Percentiles rank a stretch among this genome's conserved stretches.
Evolutionary conservation across 2,113 vertebrate species (phyloP).

Genomic region (Seriola rivoliana): DNA sequence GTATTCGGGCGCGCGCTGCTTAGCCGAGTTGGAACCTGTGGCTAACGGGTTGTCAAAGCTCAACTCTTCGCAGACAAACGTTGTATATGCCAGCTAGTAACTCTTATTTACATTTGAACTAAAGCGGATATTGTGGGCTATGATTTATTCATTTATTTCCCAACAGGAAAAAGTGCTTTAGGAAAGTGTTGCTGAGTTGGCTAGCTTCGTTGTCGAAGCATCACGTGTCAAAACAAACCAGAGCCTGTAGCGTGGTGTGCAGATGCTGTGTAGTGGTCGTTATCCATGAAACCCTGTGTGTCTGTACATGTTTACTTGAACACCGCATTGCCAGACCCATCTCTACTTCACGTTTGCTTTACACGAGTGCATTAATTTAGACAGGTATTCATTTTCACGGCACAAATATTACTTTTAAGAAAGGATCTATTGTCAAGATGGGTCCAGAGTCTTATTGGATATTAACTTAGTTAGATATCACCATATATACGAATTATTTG

Average conservation of each 20-base stretch:
- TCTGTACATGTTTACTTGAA: background rate
- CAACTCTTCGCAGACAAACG: background rate
- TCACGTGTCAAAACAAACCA: constrained; percentile 82
- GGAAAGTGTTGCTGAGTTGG: background rate
- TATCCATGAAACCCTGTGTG: background rate
- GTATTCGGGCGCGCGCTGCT: background rate
- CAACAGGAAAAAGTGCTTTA: background rate
- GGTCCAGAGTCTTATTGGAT: background rate
- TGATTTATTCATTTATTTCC: background rate
- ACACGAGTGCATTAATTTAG: background rate
- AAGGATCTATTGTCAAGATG: background rate
- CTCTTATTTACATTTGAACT: background rate
- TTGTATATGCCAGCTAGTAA: background rate
- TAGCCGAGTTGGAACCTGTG: constrained; percentile 1
- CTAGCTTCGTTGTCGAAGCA: background rate
- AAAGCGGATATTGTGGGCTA: background rate
- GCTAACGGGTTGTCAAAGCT: constrained; percentile 2
- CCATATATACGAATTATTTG: background rate
- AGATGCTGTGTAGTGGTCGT: background rate
- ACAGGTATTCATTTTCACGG: background rate
- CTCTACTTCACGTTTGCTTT: background rate
- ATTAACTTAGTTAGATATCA: no score
- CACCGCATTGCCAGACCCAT: background rate
- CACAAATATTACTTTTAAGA: background rate
- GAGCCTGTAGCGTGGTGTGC: constrained; percentile 4